These are phyloP conservation scores for Diabrotica undecimpunctata DNA, from an alignment of 1,140 invertebrate genomes.

Conservation along the genomic window DNA sequence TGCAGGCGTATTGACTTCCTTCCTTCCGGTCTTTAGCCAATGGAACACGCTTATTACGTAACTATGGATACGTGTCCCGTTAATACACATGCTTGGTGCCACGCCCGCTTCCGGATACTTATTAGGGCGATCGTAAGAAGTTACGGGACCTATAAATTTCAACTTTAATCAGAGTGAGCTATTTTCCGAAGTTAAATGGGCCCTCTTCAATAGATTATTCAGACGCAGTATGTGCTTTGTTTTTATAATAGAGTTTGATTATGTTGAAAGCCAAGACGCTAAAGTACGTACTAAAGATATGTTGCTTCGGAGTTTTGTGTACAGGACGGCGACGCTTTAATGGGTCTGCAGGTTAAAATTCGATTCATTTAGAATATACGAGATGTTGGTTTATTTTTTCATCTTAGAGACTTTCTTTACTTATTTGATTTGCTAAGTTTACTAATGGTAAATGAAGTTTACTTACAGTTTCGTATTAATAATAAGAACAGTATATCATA, in stretches of 20 bases:
- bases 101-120: conserved; percentile 15
- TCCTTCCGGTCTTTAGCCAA: conserved; percentile 36
- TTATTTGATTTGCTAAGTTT: too few species aligned
- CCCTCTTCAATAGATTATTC: background rate
- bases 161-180: conserved; percentile 13
- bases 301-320: too few species aligned
- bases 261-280: too few species aligned
- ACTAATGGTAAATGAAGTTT: too few species aligned
- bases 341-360: too few species aligned
- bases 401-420: too few species aligned
- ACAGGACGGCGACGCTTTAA: too few species aligned
- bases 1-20: conserved; percentile 26
- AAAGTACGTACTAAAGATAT: too few species aligned
- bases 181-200: background rate
- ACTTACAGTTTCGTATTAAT: too few species aligned
- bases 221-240: conserved; percentile 1
- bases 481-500: too few species aligned
- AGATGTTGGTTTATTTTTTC: too few species aligned
- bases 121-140: conserved; percentile 16
- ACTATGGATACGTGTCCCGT: conserved; percentile 18
- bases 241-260: conserved; percentile 3
- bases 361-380: too few species aligned
- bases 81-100: conserved; percentile 14
- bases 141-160: conserved; percentile 15
- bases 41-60: conserved; percentile 19